phyloP scores from a whole-genome alignment of 92 coral and sea anemone species.

The Porites cylindrica region DNA sequence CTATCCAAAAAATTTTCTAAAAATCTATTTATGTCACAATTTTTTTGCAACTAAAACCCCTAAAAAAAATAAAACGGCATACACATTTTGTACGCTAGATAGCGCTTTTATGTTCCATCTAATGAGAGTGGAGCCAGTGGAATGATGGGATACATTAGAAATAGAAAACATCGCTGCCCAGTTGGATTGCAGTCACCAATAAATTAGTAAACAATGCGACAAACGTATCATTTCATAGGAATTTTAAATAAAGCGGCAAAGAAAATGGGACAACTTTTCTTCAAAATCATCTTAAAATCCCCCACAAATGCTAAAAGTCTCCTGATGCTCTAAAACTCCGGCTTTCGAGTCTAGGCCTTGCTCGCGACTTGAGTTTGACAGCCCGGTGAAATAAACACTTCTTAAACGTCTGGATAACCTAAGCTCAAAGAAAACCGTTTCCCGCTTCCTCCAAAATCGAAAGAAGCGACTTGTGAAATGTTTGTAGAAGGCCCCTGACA shows the following conservation, averaged over 20 bases:
- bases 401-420: too few relatives aligned
- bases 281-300: not conserved
- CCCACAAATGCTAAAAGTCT: conserved; percentile 8
- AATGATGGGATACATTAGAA: conserved; percentile 2
- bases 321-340: conserved; percentile 16
- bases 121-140: not conserved
- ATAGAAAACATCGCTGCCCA: conserved; percentile 5
- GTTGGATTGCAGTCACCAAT: conserved; percentile 22
- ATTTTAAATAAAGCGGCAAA: not conserved
- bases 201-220: not conserved
- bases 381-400: too few relatives aligned
- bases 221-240: conserved; percentile 14
- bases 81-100: too few relatives aligned
- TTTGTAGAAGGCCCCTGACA: too few relatives aligned
- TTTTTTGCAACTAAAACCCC: not conserved
- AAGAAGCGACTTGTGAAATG: too few relatives aligned
- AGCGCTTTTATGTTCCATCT: too few relatives aligned
- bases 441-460: too few relatives aligned
- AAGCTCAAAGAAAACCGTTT: too few relatives aligned
- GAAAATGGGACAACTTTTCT: not conserved
- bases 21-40: not conserved
- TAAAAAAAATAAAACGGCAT: not conserved
- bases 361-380: too few relatives aligned
- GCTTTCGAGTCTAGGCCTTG: not conserved
- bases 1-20: not conserved